Evolutionary conservation across 2,888 invertebrate species (phyloP).

Genomic region (Linhomoeus sp.): DNA sequence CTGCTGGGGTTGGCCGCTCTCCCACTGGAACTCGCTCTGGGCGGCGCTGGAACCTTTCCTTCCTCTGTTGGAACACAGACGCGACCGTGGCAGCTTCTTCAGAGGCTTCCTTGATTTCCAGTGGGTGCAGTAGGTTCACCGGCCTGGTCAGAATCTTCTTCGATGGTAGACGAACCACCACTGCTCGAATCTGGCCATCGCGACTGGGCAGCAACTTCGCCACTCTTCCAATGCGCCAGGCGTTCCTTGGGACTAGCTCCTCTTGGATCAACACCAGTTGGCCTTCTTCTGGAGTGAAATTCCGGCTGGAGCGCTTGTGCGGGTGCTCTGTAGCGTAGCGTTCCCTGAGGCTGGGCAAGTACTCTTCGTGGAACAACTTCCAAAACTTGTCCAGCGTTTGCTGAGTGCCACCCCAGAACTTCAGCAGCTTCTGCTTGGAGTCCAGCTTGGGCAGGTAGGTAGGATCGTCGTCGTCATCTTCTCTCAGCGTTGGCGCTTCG

Average conservation of each 20-base stretch:
- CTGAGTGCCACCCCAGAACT: too few species aligned
- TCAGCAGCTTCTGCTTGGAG: too few species aligned
- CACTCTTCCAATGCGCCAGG: neutral
- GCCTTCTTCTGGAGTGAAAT: neutral
- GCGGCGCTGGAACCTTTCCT: too few species aligned
- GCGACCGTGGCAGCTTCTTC: too few species aligned
- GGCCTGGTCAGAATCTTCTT: neutral
- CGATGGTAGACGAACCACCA: neutral
- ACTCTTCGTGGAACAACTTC: neutral
- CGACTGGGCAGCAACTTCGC: too few species aligned
- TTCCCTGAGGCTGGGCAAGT: neutral
- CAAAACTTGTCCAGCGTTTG: neutral
- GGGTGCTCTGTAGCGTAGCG: neutral
- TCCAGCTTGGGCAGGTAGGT: neutral
- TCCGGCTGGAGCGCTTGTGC: neutral
- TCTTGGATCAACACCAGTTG: neutral
- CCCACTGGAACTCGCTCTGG: too few species aligned
- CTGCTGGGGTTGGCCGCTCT: too few species aligned
- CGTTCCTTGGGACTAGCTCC: neutral
- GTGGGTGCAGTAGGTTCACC: neutral
- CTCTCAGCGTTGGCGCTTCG: neutral
- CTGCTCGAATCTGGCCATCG: neutral
- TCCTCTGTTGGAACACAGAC: too few species aligned
- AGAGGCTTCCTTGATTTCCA: neutral
- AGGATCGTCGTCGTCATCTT: neutral